Conservation (phyloP, 2,113 vertebrate species). For the mouse (Mus musculus) region GRCm39 chr13:99220001-99220500, state of each 20-base stretch:
- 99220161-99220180: background rate
- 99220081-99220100: background rate
- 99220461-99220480: constrained; percentile 1
- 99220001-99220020: background rate
- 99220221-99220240: background rate
- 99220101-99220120: background rate
- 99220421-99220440: background rate
- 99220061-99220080: background rate
- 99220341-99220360: background rate
- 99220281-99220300: background rate
- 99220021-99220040: no score
- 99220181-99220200: constrained; percentile 6
- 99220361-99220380: constrained; percentile 16
- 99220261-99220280: background rate
- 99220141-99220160: constrained; percentile 28
- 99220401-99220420: background rate
- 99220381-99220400: background rate
- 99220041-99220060: background rate
- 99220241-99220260: background rate
- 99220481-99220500: background rate
- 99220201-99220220: background rate
- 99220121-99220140: background rate
- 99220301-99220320: background rate
- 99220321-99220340: constrained; percentile 10
- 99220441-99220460: background rate